These are phyloP conservation scores for Botia almorhae DNA, from an alignment of 2,797 vertebrate genomes.

Conservation along the genomic window DNA sequence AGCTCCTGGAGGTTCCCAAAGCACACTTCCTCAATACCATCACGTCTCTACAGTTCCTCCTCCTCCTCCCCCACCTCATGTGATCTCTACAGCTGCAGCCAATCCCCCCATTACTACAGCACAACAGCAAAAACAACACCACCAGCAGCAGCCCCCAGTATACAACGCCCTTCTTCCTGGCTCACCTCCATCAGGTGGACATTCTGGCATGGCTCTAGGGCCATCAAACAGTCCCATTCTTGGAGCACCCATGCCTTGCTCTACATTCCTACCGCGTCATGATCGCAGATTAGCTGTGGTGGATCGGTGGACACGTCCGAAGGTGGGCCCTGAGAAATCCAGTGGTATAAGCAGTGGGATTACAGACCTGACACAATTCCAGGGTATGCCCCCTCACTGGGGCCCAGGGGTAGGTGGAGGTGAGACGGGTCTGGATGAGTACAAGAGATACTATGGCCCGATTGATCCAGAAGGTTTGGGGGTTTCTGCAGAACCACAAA, in stretches of 20 bases:
- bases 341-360: constrained; percentile 62
- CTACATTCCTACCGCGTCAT: constrained; percentile 85
- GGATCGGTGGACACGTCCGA: constrained; percentile 85
- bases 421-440: constrained; percentile 82
- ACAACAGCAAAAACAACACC: constrained; percentile 75
- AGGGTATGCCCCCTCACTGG: constrained; percentile 76
- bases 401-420: constrained; percentile 51
- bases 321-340: constrained; percentile 71
- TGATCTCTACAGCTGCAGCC: constrained; percentile 75
- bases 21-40: constrained; percentile 78
- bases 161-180: constrained; percentile 79
- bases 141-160: constrained; percentile 79
- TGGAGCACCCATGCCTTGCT: constrained; percentile 82
- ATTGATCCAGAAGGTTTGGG: constrained; percentile 89
- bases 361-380: constrained; percentile 71
- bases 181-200: constrained; percentile 71
- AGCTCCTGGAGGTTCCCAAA: constrained; percentile 67
- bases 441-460: constrained; percentile 91
- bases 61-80: constrained; percentile 72
- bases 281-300: constrained; percentile 83
- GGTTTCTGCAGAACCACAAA: constrained; percentile 73
- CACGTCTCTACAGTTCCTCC: constrained; percentile 74
- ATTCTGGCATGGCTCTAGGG: constrained; percentile 80
- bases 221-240: constrained; percentile 84
- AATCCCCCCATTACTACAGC: constrained; percentile 78